Base-by-base conservation (phyloP, 2,888 invertebrate genomes). In the Tetrapedia diversipes region DNA sequence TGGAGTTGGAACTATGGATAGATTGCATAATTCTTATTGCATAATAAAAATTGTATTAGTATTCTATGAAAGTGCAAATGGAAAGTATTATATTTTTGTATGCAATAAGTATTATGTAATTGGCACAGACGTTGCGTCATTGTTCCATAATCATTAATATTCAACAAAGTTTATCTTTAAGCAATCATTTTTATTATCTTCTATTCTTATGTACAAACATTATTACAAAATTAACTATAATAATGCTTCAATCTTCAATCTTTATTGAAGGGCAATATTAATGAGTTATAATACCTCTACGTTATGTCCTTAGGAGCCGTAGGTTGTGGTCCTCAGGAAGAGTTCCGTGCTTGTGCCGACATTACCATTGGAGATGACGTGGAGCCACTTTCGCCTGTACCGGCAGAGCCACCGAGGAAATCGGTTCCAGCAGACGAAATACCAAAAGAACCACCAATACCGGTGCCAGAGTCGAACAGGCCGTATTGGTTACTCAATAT, bases 251-350 rank as follows among this genome's bases (percentile, higher is more conserved):
- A 49, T 49, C 4, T 49, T 49, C 27, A 49, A 7, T 8, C 10
- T 8, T n/a, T 4, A n/a, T n/a, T n/a, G n/a, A n/a, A n/a, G n/a
- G n/a, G n/a, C n/a, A n/a, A n/a, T n/a, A 49, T 7, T 34, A 49
- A 11, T 3, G 22, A 51, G 32, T 11, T 24, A 22, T 24, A 32
- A 16, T 32, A 14, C 8, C 22, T 68, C 1, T 11, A 57, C 8
- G 22, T 11, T 49, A 24, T 43, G 8, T 51, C 29, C 57, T 11
- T 94, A 56, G 96, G 95, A 39, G 95, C 95, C 0, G 95, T 97
- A 0, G 97, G 97, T 0, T 97, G 97, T 88, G 97, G 97, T 0
- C 96, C 96, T 0, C 97, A 97, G 89, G 97, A 97, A 90, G 97
- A 97, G 88, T 97, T 97, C 88, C 94, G 97, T 24, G 96, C 96